Percentiles rank a stretch among this genome's conserved stretches.
These are phyloP conservation scores for Ceuthmochares aereus DNA, from an alignment of 2,113 vertebrate species.

Conservation along the genomic window DNA sequence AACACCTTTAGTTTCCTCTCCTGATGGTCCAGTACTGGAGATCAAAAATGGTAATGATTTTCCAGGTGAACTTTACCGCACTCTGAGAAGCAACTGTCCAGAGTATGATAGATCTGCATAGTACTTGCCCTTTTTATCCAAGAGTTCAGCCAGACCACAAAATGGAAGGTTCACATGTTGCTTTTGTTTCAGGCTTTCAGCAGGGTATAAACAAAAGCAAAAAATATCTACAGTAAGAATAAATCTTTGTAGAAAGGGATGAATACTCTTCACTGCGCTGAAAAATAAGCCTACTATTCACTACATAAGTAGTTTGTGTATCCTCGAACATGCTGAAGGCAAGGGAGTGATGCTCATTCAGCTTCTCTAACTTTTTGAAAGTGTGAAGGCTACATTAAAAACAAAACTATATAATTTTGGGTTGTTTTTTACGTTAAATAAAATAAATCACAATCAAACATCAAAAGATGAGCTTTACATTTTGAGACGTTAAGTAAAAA, in stretches of 20 bases:
- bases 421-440: too few relatives aligned
- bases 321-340: not conserved
- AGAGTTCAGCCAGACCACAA: constrained; percentile 34
- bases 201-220: not conserved
- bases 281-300: not conserved
- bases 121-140: not conserved
- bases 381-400: not conserved
- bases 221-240: not conserved
- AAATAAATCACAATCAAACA: not conserved
- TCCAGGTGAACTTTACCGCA: not conserved
- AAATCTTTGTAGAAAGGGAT: not conserved
- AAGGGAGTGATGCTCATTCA: not conserved
- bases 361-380: not conserved
- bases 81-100: not conserved
- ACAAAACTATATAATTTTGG: not conserved
- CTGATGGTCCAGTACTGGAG: not conserved
- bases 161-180: not conserved
- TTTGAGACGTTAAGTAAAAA: not conserved
- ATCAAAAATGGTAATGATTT: not conserved
- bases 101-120: not conserved
- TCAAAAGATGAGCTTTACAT: not conserved
- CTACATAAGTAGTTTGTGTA: not conserved
- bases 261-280: not conserved
- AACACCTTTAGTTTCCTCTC: not conserved
- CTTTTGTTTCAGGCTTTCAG: constrained; percentile 33